phyloP scores from a whole-genome alignment of 2,888 invertebrate species.

The Sphaerophoria taeniata region DNA sequence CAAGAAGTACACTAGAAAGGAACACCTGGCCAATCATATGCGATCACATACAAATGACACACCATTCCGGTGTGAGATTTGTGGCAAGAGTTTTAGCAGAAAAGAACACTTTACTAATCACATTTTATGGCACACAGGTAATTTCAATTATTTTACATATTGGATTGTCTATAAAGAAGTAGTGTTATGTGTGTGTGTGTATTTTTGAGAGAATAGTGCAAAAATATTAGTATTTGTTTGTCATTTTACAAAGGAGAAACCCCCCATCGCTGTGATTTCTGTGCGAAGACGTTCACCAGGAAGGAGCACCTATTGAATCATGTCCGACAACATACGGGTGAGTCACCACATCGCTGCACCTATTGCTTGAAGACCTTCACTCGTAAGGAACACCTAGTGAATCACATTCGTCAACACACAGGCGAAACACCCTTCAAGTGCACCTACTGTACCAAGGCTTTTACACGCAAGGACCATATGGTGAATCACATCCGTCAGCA shows the following conservation, averaged over 20 bases:
- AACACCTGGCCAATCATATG: conserved; percentile 94
- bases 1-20: conserved; percentile 94
- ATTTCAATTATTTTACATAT: conserved; percentile 80
- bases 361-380: conserved; percentile 94
- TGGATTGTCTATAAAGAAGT: too few relatives aligned
- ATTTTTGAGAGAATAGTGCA: not conserved
- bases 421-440: conserved; percentile 93
- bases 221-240: conserved; percentile 69
- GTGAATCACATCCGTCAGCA: conserved; percentile 90
- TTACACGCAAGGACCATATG: conserved; percentile 92
- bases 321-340: conserved; percentile 91
- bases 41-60: conserved; percentile 94
- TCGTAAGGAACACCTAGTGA: conserved; percentile 94
- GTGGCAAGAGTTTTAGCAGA: conserved; percentile 93
- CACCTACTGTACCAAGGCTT: conserved; percentile 93
- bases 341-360: conserved; percentile 93
- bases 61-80: conserved; percentile 93
- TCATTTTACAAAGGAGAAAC: conserved; percentile 86
- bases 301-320: conserved; percentile 94
- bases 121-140: conserved; percentile 94
- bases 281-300: conserved; percentile 93
- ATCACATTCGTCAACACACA: conserved; percentile 92
- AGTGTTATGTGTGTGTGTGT: not conserved
- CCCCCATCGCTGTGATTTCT: conserved; percentile 93
- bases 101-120: conserved; percentile 96